Evolutionary conservation across 1,140 invertebrate species (phyloP).

Genomic region (Arctopsyche grandis): DNA sequence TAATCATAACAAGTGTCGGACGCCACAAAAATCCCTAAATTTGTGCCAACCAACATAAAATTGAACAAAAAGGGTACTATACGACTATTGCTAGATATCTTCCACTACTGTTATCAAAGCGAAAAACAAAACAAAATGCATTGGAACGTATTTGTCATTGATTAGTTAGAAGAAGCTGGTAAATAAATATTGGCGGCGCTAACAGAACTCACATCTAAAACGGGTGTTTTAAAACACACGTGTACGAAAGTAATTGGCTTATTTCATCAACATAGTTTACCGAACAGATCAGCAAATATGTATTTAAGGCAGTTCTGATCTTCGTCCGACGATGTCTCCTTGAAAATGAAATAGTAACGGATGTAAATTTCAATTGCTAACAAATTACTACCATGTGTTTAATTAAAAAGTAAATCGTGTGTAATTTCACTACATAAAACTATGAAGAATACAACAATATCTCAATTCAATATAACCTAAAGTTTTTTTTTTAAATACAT

Average conservation of each 20-base stretch:
- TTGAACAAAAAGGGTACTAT: background rate
- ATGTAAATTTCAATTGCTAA: background rate
- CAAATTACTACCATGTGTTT: background rate
- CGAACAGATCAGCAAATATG: constrained; percentile 69
- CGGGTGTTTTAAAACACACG: constrained; percentile 46
- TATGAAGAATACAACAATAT: too few species aligned
- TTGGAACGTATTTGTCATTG: background rate
- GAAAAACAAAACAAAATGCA: constrained; percentile 23
- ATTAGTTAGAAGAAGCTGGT: constrained; percentile 45
- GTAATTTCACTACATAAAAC: too few species aligned
- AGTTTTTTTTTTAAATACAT: too few species aligned
- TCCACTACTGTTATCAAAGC: constrained; percentile 43
- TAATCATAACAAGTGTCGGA: background rate
- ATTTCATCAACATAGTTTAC: constrained; percentile 62
- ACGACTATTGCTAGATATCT: constrained; percentile 3
- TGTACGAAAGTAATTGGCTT: constrained; percentile 47
- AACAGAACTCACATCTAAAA: constrained; percentile 52
- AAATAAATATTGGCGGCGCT: constrained; percentile 49
- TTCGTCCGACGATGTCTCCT: constrained; percentile 66
- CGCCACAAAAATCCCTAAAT: background rate
- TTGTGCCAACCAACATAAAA: constrained; percentile 15
- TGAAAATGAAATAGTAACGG: constrained; percentile 44
- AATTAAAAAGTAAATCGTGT: too few species aligned
- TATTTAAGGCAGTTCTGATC: constrained; percentile 74
- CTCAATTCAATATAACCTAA: too few species aligned